A percentile compares a stretch with the other conserved stretches of the same genome.
Evolutionary conservation across 2,888 invertebrate genomes (phyloP).

Genomic region (Apotomis betuletana): DNA sequence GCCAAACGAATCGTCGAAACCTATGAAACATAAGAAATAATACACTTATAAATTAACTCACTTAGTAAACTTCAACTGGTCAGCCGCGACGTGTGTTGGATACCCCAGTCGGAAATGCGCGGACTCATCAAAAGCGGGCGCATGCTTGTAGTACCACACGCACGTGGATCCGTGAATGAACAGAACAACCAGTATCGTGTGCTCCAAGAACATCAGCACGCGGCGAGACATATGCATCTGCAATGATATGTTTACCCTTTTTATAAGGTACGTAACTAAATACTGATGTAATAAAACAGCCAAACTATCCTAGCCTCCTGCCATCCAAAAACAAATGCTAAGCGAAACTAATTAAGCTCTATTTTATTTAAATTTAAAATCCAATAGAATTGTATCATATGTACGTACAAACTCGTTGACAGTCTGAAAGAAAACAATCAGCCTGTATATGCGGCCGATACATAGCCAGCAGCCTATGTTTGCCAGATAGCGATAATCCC

Average conservation of each 20-base stretch:
- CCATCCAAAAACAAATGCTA: no score
- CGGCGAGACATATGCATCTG: conserved; percentile 68
- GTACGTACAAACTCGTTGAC: conserved; percentile 67
- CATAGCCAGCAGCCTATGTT: conserved; percentile 63
- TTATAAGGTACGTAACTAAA: no score
- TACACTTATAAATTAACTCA: conserved; percentile 44
- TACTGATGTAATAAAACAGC: no score
- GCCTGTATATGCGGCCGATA: conserved; percentile 68
- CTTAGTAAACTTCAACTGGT: conserved; percentile 62
- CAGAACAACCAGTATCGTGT: conserved; percentile 54
- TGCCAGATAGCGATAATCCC: conserved; percentile 44
- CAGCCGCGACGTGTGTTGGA: conserved; percentile 58
- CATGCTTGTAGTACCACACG: conserved; percentile 62
- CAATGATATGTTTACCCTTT: conserved; percentile 7
- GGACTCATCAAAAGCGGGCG: conserved; percentile 30
- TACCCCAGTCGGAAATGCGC: conserved; percentile 58
- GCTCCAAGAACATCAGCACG: conserved; percentile 62
- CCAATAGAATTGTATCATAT: conserved; percentile 47
- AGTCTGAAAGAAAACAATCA: conserved; percentile 57
- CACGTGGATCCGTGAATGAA: conserved; percentile 66
- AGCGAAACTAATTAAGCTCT: no score
- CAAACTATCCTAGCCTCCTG: no score
- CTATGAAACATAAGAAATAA: no score
- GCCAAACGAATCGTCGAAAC: no score
- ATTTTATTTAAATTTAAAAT: no score